These are phyloP conservation scores for Euplagia quadripunctaria DNA, from an alignment of 2,888 invertebrate species.

Conservation along the genomic window DNA sequence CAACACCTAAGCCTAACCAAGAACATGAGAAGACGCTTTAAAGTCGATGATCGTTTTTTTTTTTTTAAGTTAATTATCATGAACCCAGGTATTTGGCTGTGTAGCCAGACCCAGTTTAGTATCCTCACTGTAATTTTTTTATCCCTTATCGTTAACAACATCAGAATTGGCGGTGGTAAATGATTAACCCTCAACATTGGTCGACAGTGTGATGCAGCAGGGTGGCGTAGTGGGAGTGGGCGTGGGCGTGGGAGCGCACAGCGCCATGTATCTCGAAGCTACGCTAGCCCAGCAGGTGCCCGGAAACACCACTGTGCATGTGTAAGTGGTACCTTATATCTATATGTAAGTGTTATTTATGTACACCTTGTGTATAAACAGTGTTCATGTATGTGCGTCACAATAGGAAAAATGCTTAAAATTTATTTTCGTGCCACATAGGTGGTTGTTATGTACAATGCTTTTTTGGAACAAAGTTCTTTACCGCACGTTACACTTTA, in stretches of 20 bases:
- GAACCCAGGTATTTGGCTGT: no score
- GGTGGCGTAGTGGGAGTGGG: conserved; percentile 67
- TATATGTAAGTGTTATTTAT: no score
- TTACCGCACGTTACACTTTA: no score
- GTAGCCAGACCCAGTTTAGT: no score
- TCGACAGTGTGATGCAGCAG: conserved; percentile 76
- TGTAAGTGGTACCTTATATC: conserved; percentile 61
- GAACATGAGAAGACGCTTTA: no score
- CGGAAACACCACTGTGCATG: conserved; percentile 85
- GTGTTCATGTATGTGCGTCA: no score
- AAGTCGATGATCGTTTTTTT: no score
- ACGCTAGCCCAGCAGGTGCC: conserved; percentile 87
- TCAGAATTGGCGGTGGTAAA: neutral
- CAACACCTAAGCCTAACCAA: no score
- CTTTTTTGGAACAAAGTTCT: no score
- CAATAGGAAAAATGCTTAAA: neutral
- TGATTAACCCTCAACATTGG: neutral
- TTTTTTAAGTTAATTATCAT: no score
- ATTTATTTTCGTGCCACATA: neutral
- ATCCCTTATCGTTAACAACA: neutral
- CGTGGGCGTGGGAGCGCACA: conserved; percentile 78
- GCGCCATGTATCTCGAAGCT: conserved; percentile 86
- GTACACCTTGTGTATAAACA: no score
- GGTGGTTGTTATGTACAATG: neutral
- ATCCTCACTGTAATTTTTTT: no score